phyloP scores from a whole-genome alignment of 1,140 invertebrate genomes.

The Chironomus striatipennis region DNA sequence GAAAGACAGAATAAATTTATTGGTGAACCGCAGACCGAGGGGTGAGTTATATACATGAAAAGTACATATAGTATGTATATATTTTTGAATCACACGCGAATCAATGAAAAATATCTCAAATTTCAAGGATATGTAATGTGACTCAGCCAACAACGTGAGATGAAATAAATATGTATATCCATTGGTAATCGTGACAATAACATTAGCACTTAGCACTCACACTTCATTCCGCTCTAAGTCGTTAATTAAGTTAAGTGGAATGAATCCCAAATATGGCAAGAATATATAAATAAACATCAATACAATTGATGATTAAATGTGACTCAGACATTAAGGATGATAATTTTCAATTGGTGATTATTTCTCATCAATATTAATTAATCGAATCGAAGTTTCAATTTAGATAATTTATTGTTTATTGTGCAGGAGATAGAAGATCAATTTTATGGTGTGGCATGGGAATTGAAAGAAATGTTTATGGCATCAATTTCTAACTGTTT shows the following conservation, averaged over 20 bases:
- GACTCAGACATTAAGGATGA: background rate
- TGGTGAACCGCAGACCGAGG: background rate
- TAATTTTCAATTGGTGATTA: background rate
- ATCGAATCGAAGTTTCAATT: background rate
- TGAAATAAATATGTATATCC: background rate
- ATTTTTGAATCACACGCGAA: background rate
- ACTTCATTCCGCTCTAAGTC: background rate
- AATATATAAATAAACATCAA: background rate
- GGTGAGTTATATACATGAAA: background rate
- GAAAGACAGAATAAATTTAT: background rate
- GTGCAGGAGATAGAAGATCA: too few relatives aligned
- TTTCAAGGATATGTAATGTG: conserved; percentile 2
- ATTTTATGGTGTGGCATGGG: too few relatives aligned
- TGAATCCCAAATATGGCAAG: conserved; percentile 10
- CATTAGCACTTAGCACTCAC: conserved; percentile 7
- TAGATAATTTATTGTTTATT: too few relatives aligned
- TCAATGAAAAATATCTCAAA: conserved; percentile 14
- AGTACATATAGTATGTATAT: background rate
- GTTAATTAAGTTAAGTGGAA: conserved; percentile 9
- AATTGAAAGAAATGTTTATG: too few relatives aligned
- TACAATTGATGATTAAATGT: background rate
- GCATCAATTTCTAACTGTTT: too few relatives aligned
- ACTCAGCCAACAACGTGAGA: background rate
- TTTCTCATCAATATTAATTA: conserved; percentile 1
- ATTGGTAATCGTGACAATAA: background rate